These are phyloP conservation scores for Nezara viridula DNA, from an alignment of 2,888 invertebrate species.

Conservation along the genomic window DNA sequence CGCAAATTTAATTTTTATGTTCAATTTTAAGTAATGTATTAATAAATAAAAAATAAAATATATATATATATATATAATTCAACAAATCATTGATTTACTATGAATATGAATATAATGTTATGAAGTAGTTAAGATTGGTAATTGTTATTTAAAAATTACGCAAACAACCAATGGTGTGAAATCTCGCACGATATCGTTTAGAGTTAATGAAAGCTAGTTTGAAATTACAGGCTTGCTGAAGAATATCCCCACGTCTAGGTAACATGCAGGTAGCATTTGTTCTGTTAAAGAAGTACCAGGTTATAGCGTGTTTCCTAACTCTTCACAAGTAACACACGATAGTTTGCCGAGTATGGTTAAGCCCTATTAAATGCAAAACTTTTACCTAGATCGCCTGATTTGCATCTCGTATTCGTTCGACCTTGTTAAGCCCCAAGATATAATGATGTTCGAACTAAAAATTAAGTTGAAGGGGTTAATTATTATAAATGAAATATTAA, in stretches of 20 bases:
- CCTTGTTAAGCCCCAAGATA: not conserved
- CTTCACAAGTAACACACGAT: not conserved
- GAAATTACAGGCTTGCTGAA: not conserved
- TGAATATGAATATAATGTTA: too few species aligned
- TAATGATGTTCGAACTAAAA: not conserved
- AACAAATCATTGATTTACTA: too few species aligned
- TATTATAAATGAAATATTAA: too few species aligned
- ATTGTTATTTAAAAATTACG: not conserved
- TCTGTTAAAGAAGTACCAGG: not conserved
- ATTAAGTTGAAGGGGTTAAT: not conserved
- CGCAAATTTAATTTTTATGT: too few species aligned
- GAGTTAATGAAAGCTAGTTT: slow-evolving; percentile 2
- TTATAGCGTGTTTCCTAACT: not conserved
- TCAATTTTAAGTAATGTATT: too few species aligned
- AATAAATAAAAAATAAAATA: too few species aligned
- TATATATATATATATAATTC: too few species aligned
- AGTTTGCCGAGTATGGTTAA: not conserved
- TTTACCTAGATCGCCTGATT: not conserved
- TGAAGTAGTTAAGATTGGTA: not conserved
- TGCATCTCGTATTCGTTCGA: too few species aligned
- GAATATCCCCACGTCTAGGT: not conserved
- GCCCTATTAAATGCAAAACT: not conserved
- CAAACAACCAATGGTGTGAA: slow-evolving; percentile 2
- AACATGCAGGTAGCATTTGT: not conserved
- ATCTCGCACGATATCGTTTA: slow-evolving; percentile 23